Base-by-base conservation (phyloP, 2,888 invertebrate species). In the Cephus rjabovi region DNA sequence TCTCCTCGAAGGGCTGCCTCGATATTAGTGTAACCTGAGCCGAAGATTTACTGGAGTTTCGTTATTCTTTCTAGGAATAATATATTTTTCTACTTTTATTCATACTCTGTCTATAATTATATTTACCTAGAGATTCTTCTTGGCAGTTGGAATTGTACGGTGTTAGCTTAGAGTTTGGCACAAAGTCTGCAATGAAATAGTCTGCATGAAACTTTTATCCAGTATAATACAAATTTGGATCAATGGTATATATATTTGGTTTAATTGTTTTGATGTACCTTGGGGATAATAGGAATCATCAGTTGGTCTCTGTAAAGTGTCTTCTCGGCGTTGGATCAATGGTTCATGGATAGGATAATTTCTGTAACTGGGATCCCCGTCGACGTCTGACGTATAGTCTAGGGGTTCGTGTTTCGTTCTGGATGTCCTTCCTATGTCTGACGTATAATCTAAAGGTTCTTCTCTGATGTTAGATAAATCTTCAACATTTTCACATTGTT, bases 361-460 rank as follows among this genome's bases (percentile, higher is more conserved):
- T 34, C 40, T 70, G 33, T 75, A 35, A 56, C 77, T 69, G 30
- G 70, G 37, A 23, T 75, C 75, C 3, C 71, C 56, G 11, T 77
- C 77, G n/a, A 40, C 56, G 35, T 77, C 81, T 73, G 78, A 78
- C 37, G 75, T 70, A 71, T 71, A 34, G 78, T 86, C 84, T 56
- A 81, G 74, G 11, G 82, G 83, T 30, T 85, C 84, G 33, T 83
- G 81, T 73, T 80, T 74, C 12, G 75, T 79, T 34, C 34, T 69
- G 12, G 75, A 69, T 70, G 70, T 34, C 12, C 77, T 30, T 9
- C 35, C 86, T 23, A 81, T 79, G 3, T 87, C 87, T 6, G 84
- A 76, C 0, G 86, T 87, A 76, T 85, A 87, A 82, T 88, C 87
- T 76, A 88, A 70, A 2, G 88, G 87, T 76, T 87, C 86, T 23